A percentile compares a stretch with the other conserved stretches of the same genome.
phyloP scores from a whole-genome alignment of 1,140 invertebrate species.

The Megathymus violae region DNA sequence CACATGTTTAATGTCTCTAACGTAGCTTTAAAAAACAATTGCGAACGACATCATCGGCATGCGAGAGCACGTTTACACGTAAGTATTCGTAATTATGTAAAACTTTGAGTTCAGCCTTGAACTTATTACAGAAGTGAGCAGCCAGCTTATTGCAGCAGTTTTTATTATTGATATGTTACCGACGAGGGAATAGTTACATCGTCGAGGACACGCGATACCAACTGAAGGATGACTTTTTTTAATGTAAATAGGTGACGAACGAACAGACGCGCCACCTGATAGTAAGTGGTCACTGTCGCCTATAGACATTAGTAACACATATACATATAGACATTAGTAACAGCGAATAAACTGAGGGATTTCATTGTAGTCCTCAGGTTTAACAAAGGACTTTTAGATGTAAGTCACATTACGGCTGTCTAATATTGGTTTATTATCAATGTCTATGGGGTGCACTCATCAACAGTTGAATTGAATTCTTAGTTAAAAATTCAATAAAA shows the following conservation, averaged over 20 bases:
- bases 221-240: background rate
- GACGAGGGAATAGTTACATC: conserved; percentile 1
- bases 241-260: no score
- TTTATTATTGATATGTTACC: conserved; percentile 5
- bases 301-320: no score
- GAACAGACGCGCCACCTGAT: no score
- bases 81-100: conserved; percentile 63
- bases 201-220: background rate
- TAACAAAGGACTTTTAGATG: no score
- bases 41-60: conserved; percentile 61
- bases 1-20: conserved; percentile 34
- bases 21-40: conserved; percentile 49
- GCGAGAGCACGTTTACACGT: conserved; percentile 59
- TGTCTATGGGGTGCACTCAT: background rate
- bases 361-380: no score
- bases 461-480: background rate
- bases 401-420: no score
- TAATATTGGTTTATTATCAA: no score
- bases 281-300: no score
- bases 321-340: no score
- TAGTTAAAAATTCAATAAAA: no score
- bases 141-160: conserved; percentile 6
- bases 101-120: conserved; percentile 58
- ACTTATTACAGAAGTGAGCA: conserved; percentile 50
- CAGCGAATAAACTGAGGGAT: no score